Evolutionary conservation across 2,113 vertebrate species (phyloP).

Genomic region (Emydocephalus ijimae): DNA sequence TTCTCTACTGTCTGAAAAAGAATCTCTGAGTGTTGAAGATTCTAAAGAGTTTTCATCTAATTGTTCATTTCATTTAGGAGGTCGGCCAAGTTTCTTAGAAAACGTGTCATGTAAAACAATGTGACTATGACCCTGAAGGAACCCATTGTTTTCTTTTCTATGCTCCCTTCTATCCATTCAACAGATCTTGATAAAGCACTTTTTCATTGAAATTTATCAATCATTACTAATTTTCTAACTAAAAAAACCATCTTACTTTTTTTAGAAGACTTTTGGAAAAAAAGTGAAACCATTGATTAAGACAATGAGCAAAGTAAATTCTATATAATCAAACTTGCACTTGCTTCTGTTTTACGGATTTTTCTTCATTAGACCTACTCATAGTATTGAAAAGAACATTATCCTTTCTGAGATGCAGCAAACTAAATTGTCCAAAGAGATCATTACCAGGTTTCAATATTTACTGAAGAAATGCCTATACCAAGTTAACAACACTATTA

Average conservation of each 20-base stretch:
- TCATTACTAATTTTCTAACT: neutral
- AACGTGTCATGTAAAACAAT: neutral
- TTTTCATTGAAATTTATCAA: neutral
- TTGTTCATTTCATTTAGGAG: neutral
- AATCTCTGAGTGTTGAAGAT: neutral
- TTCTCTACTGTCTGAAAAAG: neutral
- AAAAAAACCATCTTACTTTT: neutral
- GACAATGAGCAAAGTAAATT: neutral
- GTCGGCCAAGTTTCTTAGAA: neutral
- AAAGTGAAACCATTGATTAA: neutral
- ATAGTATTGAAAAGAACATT: neutral
- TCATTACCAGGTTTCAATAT: constrained; percentile 6
- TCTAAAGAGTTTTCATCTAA: neutral
- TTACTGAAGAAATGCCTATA: constrained; percentile 16
- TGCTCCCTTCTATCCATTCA: neutral
- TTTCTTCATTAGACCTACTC: neutral
- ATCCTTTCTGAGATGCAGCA: neutral
- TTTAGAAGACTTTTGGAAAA: neutral
- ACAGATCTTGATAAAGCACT: neutral
- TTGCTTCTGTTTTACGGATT: neutral
- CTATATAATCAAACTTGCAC: neutral
- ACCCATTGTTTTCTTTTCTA: neutral
- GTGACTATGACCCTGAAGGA: neutral
- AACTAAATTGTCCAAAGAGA: constrained; percentile 11
- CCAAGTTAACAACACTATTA: neutral